Conservation (phyloP, 2,888 invertebrate genomes). For the Pogonocherus hispidulus region DNA sequence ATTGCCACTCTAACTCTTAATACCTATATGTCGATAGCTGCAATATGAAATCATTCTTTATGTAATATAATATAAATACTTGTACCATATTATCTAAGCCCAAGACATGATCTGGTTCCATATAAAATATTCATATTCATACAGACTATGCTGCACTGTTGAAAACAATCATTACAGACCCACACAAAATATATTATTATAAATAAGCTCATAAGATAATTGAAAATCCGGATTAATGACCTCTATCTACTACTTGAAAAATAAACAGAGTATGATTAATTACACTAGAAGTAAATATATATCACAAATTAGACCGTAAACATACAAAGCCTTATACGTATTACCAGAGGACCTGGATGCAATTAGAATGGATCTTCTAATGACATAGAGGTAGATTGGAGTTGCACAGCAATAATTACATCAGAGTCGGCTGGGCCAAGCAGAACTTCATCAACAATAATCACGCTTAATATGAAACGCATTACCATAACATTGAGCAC, state of each 20-base stretch:
- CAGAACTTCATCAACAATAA: slow-evolving; percentile 47
- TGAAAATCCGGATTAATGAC: too few species aligned
- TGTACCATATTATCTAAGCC: too few species aligned
- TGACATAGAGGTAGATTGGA: slow-evolving; percentile 41
- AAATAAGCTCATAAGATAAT: too few species aligned
- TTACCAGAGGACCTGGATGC: slow-evolving; percentile 40
- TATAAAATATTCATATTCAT: too few species aligned
- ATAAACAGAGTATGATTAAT: slow-evolving; percentile 23
- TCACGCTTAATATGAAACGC: slow-evolving; percentile 47
- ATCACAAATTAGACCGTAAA: slow-evolving; percentile 25
- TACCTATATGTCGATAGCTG: too few species aligned
- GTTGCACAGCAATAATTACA: slow-evolving; percentile 48
- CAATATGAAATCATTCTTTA: too few species aligned
- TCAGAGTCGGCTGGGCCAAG: slow-evolving; percentile 36
- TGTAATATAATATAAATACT: too few species aligned
- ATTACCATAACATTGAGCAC: slow-evolving; percentile 43
- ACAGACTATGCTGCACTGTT: too few species aligned
- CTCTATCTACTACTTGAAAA: background rate
- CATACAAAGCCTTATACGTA: slow-evolving; percentile 14
- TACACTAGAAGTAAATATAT: slow-evolving; percentile 15
- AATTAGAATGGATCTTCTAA: slow-evolving; percentile 45
- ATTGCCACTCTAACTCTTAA: too few species aligned
- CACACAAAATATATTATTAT: too few species aligned
- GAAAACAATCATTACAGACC: too few species aligned
- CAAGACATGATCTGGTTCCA: too few species aligned